Percentiles rank a stretch among this genome's conserved stretches.
Conservation (phyloP, 2,888 invertebrate genomes). For the Melangyna quadrimaculata region DNA sequence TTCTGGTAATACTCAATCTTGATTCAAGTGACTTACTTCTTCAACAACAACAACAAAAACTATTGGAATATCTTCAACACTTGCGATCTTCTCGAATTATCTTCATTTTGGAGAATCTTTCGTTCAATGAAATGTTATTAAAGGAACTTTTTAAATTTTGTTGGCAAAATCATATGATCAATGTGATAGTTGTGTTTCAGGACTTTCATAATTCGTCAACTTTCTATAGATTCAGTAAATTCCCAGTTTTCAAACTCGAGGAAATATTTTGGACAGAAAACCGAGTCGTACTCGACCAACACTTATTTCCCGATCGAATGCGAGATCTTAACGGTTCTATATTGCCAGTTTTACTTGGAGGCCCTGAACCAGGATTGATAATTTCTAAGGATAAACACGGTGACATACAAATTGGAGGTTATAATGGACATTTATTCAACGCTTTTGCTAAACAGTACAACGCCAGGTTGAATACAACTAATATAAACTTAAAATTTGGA, state of each 20-base stretch:
- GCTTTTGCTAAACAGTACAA: conserved; percentile 75
- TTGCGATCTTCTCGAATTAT: neutral
- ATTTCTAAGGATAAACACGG: neutral
- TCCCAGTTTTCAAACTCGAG: neutral
- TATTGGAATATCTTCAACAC: neutral
- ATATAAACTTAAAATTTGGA: conserved; percentile 33
- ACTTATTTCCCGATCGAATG: neutral
- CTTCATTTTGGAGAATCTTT: neutral
- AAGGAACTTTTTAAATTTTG: neutral
- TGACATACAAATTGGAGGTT: conserved; percentile 72
- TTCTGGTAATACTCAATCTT: neutral
- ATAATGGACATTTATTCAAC: conserved; percentile 75
- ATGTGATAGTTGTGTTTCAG: neutral
- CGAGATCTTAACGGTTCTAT: neutral
- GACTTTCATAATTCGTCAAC: neutral
- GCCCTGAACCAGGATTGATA: neutral
- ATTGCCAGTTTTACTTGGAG: neutral
- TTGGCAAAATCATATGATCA: neutral
- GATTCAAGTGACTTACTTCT: neutral
- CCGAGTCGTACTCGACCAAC: neutral
- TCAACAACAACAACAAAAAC: too few relatives aligned
- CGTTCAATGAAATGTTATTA: neutral
- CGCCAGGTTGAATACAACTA: conserved; percentile 65
- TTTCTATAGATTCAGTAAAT: neutral
- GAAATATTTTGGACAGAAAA: neutral